phyloP scores from a whole-genome alignment of 2,888 invertebrate genomes.

The Timema cristinae region DNA sequence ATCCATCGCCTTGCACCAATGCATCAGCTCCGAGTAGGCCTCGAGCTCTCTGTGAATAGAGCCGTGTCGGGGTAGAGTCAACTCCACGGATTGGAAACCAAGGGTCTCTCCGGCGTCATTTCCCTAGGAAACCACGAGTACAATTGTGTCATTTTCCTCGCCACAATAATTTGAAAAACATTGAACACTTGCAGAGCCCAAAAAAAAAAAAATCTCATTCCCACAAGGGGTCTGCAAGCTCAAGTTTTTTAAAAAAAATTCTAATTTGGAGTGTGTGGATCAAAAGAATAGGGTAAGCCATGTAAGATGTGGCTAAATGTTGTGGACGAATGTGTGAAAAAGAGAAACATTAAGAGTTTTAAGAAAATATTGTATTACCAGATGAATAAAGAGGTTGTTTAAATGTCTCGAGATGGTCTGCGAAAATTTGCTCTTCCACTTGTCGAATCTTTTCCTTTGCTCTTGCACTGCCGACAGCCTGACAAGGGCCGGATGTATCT shows the following conservation, averaged over 20 bases:
- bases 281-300: too few relatives aligned
- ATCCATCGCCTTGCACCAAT: conserved; percentile 86
- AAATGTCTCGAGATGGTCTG: conserved; percentile 82
- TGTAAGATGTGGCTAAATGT: too few relatives aligned
- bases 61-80: conserved; percentile 71
- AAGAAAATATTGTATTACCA: conserved; percentile 50
- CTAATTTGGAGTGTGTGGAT: too few relatives aligned
- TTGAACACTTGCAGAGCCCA: too few relatives aligned
- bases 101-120: conserved; percentile 67
- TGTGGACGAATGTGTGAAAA: too few relatives aligned
- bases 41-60: conserved; percentile 80
- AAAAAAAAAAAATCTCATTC: too few relatives aligned
- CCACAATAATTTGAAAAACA: too few relatives aligned
- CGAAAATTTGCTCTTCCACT: conserved; percentile 74
- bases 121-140: conserved; percentile 44
- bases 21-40: conserved; percentile 86
- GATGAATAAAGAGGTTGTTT: conserved; percentile 91
- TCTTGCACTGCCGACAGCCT: conserved; percentile 74
- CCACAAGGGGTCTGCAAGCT: too few relatives aligned
- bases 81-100: conserved; percentile 48
- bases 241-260: too few relatives aligned
- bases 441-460: conserved; percentile 72
- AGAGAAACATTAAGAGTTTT: too few relatives aligned
- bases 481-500: conserved; percentile 59
- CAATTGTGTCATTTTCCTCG: background rate